Evolutionary conservation across 2,888 invertebrate genomes (phyloP).

Genomic region (Hartigia nigra): DNA sequence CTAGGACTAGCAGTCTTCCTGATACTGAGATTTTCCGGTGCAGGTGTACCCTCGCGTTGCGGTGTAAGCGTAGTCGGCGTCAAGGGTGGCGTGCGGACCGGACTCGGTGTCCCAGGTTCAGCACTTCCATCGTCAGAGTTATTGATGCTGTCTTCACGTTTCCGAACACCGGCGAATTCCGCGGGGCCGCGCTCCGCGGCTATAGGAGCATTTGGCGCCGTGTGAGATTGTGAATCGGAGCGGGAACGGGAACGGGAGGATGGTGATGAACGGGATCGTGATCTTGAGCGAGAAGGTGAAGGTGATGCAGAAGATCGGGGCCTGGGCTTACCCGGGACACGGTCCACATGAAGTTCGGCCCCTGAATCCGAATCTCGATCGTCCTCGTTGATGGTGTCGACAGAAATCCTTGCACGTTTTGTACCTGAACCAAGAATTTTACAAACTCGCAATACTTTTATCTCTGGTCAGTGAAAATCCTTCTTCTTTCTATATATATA

Average conservation of each 20-base stretch:
- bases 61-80: constrained; percentile 54
- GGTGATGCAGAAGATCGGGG: constrained; percentile 21
- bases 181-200: constrained; percentile 25
- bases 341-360: constrained; percentile 49
- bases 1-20: constrained; percentile 71
- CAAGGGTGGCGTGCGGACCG: constrained; percentile 56
- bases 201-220: constrained; percentile 21
- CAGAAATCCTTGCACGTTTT: constrained; percentile 66
- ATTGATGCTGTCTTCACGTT: constrained; percentile 54
- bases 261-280: constrained; percentile 32
- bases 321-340: constrained; percentile 37
- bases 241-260: constrained; percentile 26
- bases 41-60: constrained; percentile 66
- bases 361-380: constrained; percentile 64
- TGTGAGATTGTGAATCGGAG: constrained; percentile 27
- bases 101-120: constrained; percentile 57
- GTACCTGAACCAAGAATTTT: constrained; percentile 51
- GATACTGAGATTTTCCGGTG: constrained; percentile 85
- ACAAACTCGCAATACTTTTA: background rate
- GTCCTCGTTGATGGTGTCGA: constrained; percentile 67
- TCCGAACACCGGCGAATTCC: constrained; percentile 41
- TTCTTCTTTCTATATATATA: background rate
- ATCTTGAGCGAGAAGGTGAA: constrained; percentile 36
- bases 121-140: constrained; percentile 61
- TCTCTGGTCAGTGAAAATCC: background rate